phyloP scores from a whole-genome alignment of 2,113 vertebrate genomes.

The Embiotoca jacksoni region DNA sequence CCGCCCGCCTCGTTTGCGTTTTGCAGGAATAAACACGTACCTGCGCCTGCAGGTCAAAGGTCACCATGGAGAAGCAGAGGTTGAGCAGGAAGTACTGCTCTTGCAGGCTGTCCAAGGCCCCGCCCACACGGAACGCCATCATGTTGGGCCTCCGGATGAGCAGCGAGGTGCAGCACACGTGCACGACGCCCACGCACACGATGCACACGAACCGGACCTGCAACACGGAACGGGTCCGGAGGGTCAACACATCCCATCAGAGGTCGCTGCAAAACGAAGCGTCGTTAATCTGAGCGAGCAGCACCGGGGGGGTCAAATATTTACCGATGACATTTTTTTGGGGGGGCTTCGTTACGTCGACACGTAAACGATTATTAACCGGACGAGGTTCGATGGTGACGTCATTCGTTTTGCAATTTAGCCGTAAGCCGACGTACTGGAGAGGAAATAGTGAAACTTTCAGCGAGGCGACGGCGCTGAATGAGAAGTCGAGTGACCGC shows the following conservation, averaged over 20 bases:
- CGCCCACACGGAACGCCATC: conserved; percentile 91
- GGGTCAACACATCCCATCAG: background rate
- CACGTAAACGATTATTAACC: no score
- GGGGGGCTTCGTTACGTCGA: no score
- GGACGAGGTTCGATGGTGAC: no score
- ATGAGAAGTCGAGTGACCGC: no score
- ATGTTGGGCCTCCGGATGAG: conserved; percentile 85
- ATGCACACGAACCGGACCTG: conserved; percentile 87
- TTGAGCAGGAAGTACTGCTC: conserved; percentile 88
- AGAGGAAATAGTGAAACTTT: no score
- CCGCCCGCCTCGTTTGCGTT: no score
- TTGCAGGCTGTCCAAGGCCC: conserved; percentile 87
- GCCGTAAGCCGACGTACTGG: background rate
- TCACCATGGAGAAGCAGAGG: conserved; percentile 90
- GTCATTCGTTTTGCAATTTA: no score
- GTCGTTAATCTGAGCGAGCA: no score
- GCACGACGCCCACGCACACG: conserved; percentile 82
- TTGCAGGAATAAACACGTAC: conserved; percentile 63
- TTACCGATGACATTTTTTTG: no score
- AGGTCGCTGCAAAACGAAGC: no score
- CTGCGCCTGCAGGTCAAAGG: conserved; percentile 92
- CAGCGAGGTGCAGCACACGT: conserved; percentile 81
- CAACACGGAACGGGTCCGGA: background rate
- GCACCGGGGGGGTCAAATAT: no score
- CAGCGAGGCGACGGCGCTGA: no score